Percentiles rank a stretch among this genome's conserved stretches.
These are phyloP conservation scores for Heterocephalus glaber DNA, from an alignment of 2,113 vertebrate genomes.

Conservation along the genomic window DNA sequence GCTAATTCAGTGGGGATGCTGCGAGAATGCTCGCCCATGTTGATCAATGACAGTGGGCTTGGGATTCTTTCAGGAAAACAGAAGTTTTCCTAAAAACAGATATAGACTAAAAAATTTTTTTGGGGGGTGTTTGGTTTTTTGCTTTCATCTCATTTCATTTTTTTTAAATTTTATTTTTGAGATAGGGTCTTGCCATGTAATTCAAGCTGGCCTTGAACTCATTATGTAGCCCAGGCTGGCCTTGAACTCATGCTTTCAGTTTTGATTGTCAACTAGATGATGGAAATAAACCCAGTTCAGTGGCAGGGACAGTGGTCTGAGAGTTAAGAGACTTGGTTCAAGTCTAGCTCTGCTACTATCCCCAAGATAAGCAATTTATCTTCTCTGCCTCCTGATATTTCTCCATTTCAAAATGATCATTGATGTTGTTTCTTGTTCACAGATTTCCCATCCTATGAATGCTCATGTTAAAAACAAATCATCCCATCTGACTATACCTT, in stretches of 20 bases:
- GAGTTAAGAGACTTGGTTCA: background rate
- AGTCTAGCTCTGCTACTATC: constrained; percentile 1
- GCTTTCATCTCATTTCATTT: background rate
- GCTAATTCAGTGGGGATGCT: background rate
- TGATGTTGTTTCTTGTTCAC: background rate
- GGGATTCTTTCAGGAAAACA: background rate
- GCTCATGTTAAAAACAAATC: background rate
- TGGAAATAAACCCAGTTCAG: background rate
- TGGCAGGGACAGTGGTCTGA: background rate
- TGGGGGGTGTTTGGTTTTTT: background rate
- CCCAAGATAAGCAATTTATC: background rate
- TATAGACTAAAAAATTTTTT: background rate
- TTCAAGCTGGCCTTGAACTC: background rate
- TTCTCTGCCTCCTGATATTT: background rate
- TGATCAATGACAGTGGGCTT: background rate
- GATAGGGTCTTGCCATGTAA: background rate
- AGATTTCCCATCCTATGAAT: background rate
- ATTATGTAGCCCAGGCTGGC: background rate
- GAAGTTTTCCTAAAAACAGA: too few species aligned
- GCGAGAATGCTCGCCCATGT: background rate
- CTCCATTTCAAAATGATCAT: background rate
- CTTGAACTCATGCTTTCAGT: background rate
- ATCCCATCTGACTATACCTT: background rate
- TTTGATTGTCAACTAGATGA: background rate
- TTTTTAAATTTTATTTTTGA: background rate